Evolutionary conservation across 2,797 vertebrate species (phyloP), one percentile per base, ranked within the genome.

Genomic region (Spea hammondii): DNA sequence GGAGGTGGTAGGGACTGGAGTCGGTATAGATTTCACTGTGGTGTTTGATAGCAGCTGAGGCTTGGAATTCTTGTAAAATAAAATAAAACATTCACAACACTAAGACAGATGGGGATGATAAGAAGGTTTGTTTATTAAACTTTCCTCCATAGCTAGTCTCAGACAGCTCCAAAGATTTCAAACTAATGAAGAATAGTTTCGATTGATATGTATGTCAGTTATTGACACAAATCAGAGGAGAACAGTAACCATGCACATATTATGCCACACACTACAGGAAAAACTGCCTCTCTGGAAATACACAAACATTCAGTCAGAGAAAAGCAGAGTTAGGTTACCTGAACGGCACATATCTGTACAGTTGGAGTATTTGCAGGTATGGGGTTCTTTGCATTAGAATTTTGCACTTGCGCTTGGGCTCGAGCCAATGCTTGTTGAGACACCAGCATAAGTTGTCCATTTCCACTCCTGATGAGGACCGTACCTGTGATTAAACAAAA

Each of bases 361-460:
- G 87, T 70, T 54, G 87, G 83, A 53, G 86, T 69, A 84, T 80
- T 88, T 47, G 75, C 49, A 0, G 85, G 80, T 70, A 85, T 47
- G 65, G 86, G 50, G 6, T 88, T 80, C 53, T 83, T 88, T 80
- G 86, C 11, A 14, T 7, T 83, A 54, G 87, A 0, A 50, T 84
- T 89, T 77, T 86, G 84, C 4, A 85, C 83, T 66, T 91, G 86
- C 53, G 88, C 91, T 85, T 91, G 92, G 0, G 90, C 76, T 87
- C 89, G 89, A 51, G 92, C 89, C 88, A 96, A 84, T 82, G 94
- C 92, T 91, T 96, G 96, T 85, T 97, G 96, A 80, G 96, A 95
- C 2, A 99, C 92, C 80, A 99, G 89, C 93, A 98, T 96, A 82
- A 99, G 91, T 77, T 97, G 96, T 67, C 97, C 96, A 84, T 85